Conservation (phyloP, 2,888 invertebrate species). For the Linyphia triangularis region DNA sequence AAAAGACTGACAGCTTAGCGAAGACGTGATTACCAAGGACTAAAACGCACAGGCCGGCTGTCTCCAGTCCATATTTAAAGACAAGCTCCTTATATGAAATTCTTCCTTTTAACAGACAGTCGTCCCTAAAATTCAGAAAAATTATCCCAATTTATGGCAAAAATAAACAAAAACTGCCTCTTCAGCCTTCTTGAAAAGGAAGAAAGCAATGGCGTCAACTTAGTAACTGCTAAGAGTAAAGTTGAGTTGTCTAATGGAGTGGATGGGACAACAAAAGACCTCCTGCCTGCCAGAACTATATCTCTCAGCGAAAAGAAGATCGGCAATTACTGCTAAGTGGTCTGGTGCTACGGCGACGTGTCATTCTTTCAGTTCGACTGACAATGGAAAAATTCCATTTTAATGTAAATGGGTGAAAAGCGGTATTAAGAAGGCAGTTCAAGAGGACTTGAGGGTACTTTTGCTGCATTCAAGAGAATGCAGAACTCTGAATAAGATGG, state of each 20-base stretch:
- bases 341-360: background rate
- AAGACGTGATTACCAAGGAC: conserved; percentile 11
- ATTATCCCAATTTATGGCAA: too few relatives aligned
- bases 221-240: background rate
- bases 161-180: background rate
- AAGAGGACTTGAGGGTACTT: background rate
- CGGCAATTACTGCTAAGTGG: conserved; percentile 64
- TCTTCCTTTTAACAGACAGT: too few relatives aligned
- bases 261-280: conserved; percentile 22
- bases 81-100: too few relatives aligned
- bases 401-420: conserved; percentile 21
- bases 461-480: background rate
- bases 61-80: conserved; percentile 2
- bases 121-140: too few relatives aligned
- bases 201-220: conserved; percentile 2
- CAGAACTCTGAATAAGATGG: too few relatives aligned
- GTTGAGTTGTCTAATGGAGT: conserved; percentile 27
- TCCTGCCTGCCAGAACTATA: background rate
- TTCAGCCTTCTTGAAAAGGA: too few relatives aligned
- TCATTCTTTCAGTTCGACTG: background rate
- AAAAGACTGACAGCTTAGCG: too few relatives aligned
- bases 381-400: conserved; percentile 28
- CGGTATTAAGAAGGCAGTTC: background rate
- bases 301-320: conserved; percentile 3
- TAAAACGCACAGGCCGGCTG: background rate